Conservation (phyloP, 2,888 invertebrate genomes). For the Antitype chi region DNA sequence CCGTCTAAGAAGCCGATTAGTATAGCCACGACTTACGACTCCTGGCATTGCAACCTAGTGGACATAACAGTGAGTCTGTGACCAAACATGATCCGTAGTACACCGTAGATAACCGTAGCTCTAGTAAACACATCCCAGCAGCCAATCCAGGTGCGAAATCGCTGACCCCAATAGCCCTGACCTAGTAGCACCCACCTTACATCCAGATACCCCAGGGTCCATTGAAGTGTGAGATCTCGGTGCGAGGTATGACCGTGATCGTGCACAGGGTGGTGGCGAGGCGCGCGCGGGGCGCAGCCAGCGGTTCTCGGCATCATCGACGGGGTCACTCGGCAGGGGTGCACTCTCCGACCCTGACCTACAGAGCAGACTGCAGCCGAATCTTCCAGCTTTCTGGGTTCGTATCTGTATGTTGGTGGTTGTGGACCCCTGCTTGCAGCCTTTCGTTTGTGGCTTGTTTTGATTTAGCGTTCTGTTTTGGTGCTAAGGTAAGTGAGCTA, state of each 20-base stretch:
- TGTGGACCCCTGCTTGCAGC: slow-evolving; percentile 53
- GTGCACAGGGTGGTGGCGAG: slow-evolving; percentile 77
- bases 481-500: slow-evolving; percentile 41
- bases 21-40: slow-evolving; percentile 13
- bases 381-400: slow-evolving; percentile 86
- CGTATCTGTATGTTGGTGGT: slow-evolving; percentile 69
- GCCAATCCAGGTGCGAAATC: slow-evolving; percentile 19
- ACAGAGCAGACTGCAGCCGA: slow-evolving; percentile 82
- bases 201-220: slow-evolving; percentile 47
- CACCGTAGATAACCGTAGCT: slow-evolving; percentile 34
- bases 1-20: slow-evolving; percentile 21
- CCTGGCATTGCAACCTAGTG: slow-evolving; percentile 18
- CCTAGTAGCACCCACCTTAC: slow-evolving; percentile 30
- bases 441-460: slow-evolving; percentile 43
- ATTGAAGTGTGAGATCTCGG: slow-evolving; percentile 75
- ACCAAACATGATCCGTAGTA: slow-evolving; percentile 16
- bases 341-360: slow-evolving; percentile 87
- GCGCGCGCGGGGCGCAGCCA: slow-evolving; percentile 80
- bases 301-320: slow-evolving; percentile 77
- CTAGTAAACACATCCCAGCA: slow-evolving; percentile 11
- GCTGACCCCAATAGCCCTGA: slow-evolving; percentile 5
- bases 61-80: slow-evolving; percentile 39
- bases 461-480: slow-evolving; percentile 39
- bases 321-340: slow-evolving; percentile 82
- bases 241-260: slow-evolving; percentile 69